phyloP scores from a whole-genome alignment of 2,113 vertebrate genomes.

The Hiodon tergisus region DNA sequence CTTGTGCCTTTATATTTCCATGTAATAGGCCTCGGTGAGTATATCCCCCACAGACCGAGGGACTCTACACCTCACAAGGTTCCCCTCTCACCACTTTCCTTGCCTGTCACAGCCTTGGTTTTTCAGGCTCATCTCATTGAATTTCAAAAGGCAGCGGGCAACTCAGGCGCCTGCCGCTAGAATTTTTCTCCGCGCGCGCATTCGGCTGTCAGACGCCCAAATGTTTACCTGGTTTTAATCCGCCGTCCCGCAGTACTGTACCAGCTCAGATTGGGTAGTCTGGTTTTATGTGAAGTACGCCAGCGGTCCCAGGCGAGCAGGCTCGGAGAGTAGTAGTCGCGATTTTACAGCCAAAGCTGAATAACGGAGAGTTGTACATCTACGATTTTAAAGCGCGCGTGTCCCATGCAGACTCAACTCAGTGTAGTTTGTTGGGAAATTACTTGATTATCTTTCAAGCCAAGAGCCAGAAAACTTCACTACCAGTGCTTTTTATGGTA shows the following conservation, averaged over 20 bases:
- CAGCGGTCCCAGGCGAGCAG: too few species aligned
- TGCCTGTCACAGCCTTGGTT: constrained; percentile 70
- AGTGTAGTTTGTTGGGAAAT: too few species aligned
- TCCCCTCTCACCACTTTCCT: constrained; percentile 50
- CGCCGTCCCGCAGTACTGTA: constrained; percentile 41
- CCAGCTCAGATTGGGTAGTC: constrained; percentile 33
- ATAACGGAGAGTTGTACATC: too few species aligned
- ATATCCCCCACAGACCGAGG: constrained; percentile 52
- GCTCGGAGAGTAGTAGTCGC: too few species aligned
- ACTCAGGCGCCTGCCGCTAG: constrained; percentile 50
- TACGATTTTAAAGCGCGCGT: too few species aligned
- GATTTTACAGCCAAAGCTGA: too few species aligned
- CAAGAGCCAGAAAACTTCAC: too few species aligned
- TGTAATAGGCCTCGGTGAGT: constrained; percentile 62
- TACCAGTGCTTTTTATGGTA: too few species aligned
- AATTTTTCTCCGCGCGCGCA: constrained; percentile 49
- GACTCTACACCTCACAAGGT: constrained; percentile 58
- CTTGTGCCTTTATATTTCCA: constrained; percentile 51
- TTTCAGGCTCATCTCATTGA: constrained; percentile 69
- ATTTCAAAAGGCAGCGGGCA: constrained; percentile 69
- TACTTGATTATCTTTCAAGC: too few species aligned
- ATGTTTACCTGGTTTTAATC: constrained; percentile 51
- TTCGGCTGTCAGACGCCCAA: constrained; percentile 65
- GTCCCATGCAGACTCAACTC: too few species aligned
- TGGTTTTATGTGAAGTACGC: too few species aligned